Evolutionary conservation across 2,113 vertebrate genomes (phyloP).

Genomic region (Percopsis transmontana): DNA sequence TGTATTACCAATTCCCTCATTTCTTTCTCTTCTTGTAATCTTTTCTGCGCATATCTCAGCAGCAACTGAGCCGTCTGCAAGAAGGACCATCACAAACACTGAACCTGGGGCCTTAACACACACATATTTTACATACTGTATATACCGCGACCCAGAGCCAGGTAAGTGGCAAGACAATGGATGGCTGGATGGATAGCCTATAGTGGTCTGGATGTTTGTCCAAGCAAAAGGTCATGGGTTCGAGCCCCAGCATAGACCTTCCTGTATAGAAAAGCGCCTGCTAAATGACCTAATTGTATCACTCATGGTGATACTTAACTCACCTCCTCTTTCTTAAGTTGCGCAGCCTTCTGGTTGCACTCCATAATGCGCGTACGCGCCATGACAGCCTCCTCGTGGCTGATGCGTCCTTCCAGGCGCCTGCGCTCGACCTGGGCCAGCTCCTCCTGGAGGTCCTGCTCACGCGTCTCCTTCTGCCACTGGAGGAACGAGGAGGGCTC

Average conservation of each 20-base stretch:
- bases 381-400: slow-evolving; percentile 80
- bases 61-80: slow-evolving; percentile 80
- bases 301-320: background rate
- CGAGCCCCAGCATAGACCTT: too few relatives aligned
- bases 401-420: slow-evolving; percentile 82
- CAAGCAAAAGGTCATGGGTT: too few relatives aligned
- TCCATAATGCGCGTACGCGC: slow-evolving; percentile 76
- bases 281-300: too few relatives aligned
- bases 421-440: slow-evolving; percentile 73
- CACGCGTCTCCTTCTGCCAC: slow-evolving; percentile 86
- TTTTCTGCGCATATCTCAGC: slow-evolving; percentile 75
- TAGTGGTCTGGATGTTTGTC: too few relatives aligned
- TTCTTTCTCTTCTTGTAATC: slow-evolving; percentile 79
- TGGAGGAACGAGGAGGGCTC: slow-evolving; percentile 84
- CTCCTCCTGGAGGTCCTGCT: slow-evolving; percentile 80
- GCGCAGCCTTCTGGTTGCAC: slow-evolving; percentile 81
- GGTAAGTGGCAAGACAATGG: too few relatives aligned
- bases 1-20: slow-evolving; percentile 83
- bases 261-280: too few relatives aligned
- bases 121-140: too few relatives aligned
- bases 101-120: background rate
- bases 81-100: slow-evolving; percentile 21
- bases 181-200: too few relatives aligned
- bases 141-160: too few relatives aligned
- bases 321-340: slow-evolving; percentile 86